phyloP scores from a whole-genome alignment of 2,113 vertebrate genomes.

The Aix galericulata region DNA sequence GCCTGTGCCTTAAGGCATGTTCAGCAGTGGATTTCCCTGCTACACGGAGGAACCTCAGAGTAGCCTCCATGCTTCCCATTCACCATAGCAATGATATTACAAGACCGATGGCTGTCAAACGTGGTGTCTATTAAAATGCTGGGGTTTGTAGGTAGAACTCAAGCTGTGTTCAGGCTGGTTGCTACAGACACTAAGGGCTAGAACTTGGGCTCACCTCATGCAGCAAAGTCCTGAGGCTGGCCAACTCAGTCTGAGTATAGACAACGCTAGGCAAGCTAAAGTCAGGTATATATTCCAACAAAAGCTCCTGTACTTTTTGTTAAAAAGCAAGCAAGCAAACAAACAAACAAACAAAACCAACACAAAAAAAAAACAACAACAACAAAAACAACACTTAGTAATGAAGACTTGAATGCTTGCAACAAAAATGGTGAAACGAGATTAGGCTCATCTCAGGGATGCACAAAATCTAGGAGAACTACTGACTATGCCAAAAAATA shows the following conservation, averaged over 20 bases:
- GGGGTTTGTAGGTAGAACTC: not conserved
- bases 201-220: not conserved
- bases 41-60: not conserved
- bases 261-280: not conserved
- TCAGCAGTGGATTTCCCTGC: not conserved
- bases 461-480: not conserved
- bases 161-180: not conserved
- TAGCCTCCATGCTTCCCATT: not conserved
- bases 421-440: not conserved
- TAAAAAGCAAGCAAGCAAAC: not conserved
- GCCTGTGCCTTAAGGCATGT: not conserved
- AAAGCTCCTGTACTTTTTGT: not conserved
- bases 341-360: too few species aligned
- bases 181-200: not conserved
- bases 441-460: not conserved
- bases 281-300: not conserved
- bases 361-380: too few species aligned
- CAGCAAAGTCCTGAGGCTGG: not conserved
- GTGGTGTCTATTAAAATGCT: not conserved
- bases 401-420: not conserved
- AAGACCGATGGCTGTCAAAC: not conserved
- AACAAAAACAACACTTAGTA: not conserved
- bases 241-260: not conserved
- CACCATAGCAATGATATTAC: not conserved
- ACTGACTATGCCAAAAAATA: not conserved